These are phyloP conservation scores for Eupithecia exiguata DNA, from an alignment of 2,888 invertebrate genomes.

Conservation along the genomic window DNA sequence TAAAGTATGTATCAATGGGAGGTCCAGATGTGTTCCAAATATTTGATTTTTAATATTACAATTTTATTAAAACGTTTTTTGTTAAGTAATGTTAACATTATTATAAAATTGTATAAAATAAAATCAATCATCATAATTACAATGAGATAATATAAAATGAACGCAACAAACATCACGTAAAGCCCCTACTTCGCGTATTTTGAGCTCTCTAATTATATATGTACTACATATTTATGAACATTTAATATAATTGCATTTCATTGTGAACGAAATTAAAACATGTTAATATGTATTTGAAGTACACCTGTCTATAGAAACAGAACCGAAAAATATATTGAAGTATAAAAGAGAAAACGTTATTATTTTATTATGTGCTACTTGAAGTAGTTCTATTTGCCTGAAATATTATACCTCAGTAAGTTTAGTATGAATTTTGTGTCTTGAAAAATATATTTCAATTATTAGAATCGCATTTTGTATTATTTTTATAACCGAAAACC, in stretches of 20 bases:
- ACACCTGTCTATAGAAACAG: constrained; percentile 52
- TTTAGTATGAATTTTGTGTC: constrained; percentile 78
- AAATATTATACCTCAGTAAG: constrained; percentile 81
- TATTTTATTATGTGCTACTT: constrained; percentile 71
- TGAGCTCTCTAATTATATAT: constrained; percentile 66
- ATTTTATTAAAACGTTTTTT: constrained; percentile 66
- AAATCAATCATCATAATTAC: constrained; percentile 33
- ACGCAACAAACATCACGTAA: constrained; percentile 63
- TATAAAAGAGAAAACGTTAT: constrained; percentile 56
- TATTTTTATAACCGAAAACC: constrained; percentile 49
- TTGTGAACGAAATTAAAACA: constrained; percentile 57
- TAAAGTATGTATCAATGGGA: constrained; percentile 59
- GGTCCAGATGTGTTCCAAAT: constrained; percentile 81
- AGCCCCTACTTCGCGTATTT: constrained; percentile 51
- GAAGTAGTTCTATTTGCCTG: constrained; percentile 75
- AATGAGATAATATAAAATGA: constrained; percentile 46
- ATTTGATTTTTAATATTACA: constrained; percentile 71
- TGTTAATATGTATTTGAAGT: constrained; percentile 49
- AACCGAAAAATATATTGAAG: constrained; percentile 50
- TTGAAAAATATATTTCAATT: constrained; percentile 78
- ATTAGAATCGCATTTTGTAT: constrained; percentile 65
- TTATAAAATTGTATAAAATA: constrained; percentile 53
- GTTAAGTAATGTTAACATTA: constrained; percentile 52
- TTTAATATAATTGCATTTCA: constrained; percentile 63
- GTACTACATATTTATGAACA: constrained; percentile 46